Percentiles rank a stretch among this genome's conserved stretches.
Evolutionary conservation across 1,140 invertebrate genomes (phyloP).

Genomic region (Drosophila ercepeae): DNA sequence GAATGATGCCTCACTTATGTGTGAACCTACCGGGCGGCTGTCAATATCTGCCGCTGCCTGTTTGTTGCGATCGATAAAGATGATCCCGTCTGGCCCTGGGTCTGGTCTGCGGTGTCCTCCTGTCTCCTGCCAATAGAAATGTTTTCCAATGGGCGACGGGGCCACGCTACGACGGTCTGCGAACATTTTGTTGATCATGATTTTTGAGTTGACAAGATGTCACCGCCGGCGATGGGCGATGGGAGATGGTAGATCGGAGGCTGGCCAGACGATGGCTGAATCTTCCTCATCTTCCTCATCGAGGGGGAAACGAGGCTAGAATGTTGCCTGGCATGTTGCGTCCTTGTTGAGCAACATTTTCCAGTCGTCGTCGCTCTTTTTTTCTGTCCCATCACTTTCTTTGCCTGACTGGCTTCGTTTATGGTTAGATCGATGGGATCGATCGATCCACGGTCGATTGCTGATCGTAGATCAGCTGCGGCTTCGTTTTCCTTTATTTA

Average conservation of each 20-base stretch:
- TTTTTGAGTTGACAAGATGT: conserved; percentile 81
- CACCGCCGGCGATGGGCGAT: conserved; percentile 62
- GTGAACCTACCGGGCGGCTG: conserved; percentile 78
- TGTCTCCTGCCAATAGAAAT: conserved; percentile 65
- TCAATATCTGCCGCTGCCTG: conserved; percentile 75
- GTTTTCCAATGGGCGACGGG: conserved; percentile 40
- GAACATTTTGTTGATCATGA: conserved; percentile 80
- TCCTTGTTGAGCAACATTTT: conserved; percentile 77
- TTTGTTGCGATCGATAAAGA: conserved; percentile 71
- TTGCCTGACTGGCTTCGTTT: conserved; percentile 37
- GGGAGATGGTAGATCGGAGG: conserved; percentile 58
- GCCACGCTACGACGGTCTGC: conserved; percentile 6
- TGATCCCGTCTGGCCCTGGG: conserved; percentile 50
- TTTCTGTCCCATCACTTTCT: conserved; percentile 63
- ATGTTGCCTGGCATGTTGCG: conserved; percentile 74
- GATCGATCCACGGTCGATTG: conserved; percentile 41
- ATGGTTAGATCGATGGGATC: conserved; percentile 47
- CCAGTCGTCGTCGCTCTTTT: conserved; percentile 9
- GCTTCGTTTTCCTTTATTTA: conserved; percentile 9
- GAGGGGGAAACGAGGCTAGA: conserved; percentile 46
- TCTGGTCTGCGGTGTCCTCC: not conserved
- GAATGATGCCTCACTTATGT: conserved; percentile 81
- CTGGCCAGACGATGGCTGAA: conserved; percentile 9
- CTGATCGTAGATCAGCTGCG: conserved; percentile 48
- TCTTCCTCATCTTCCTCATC: not conserved